Base-by-base conservation (phyloP, 2,113 vertebrate species). In the Henicopernis longicauda region DNA sequence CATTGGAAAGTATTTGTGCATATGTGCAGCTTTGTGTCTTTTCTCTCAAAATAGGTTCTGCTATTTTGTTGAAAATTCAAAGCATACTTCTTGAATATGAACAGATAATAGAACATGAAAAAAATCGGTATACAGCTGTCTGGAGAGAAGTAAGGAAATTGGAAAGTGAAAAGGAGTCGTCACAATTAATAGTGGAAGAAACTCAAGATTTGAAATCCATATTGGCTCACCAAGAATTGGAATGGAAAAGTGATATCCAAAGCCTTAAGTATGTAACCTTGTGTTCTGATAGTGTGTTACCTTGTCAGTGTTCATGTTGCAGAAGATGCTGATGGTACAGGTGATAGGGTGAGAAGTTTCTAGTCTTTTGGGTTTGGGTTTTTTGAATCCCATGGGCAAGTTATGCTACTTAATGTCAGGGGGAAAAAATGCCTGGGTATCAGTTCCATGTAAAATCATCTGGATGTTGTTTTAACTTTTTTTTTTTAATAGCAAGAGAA, bases 81-180 rank as follows among this genome's bases (percentile, higher is more conserved):
- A 90, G 83, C 38, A 59, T 96, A 50, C 89, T 97, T 78, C 96
- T 96, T 81, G 67, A 95, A 70, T 95, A 95, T 47, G 96, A 97
- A 49, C 86, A 89, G 82, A 89, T n/a, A 45, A 92, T 95, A 95
- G 72, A 93, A 71, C n/a, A 1, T 55, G 95, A 96, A 62, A 93
- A 92, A 81, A 95, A 70, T 18, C 59, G 67, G 8, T 90, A 70
- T 42, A 31, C n/a, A 58, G 80, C 63, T 1, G 45, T 95, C 59
- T 86, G 54, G 11, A 94, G 26, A 89, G 38, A 96, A 96, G 71
- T 95, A 19, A 90, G 11, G 77, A 96, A 83, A 77, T 5, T 97
- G 65, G 6, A 91, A 92, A 92, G 63, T 66, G 80, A 95, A 50
- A 97, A 95, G 72, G 25, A 93, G 6, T 7, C 31, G 9, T 96